Evolutionary conservation across 2,888 invertebrate species (phyloP), one percentile per base, ranked within the genome.

Genomic region (Mamestra brassicae): DNA sequence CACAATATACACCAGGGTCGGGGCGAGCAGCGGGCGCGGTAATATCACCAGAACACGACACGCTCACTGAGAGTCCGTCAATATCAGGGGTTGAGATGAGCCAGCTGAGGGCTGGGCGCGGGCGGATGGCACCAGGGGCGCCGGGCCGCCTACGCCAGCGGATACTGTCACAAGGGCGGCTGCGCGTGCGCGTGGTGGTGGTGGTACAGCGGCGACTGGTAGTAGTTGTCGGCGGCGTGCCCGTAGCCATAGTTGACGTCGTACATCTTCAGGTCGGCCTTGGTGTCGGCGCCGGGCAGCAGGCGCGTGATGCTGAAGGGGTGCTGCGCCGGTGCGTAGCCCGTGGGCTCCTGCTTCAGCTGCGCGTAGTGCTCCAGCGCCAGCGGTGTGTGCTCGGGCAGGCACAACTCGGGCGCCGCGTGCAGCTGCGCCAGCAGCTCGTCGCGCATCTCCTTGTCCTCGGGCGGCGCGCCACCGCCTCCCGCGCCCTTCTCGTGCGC

Each of bases 271-370:
- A 98, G 97, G 95, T 99, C 99, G 85, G 98, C 97, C 95, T 99
- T 98, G 85, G 98, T 98, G 93, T 98, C 98, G 70, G 98, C 97
- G 83, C 97, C 97, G 71, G 99, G 99, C 91, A 99, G 97, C 92
- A 99, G 97, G 94, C 99, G 98, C 90, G 98, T 99, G 95, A 99
- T 99, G 93, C 99, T 99, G 97, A 99, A 99, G 42, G 99, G 99
- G 93, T 99, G 99, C 93, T 97, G 98, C 85, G 98, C 97, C 26
- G 98, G 98, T 76, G 98, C 98, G 92, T 98, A 98, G 58, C 97
- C 97, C 58, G 97, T 97, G 70, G 98, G 98, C 93, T 98, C 98
- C 92, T 98, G 98, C 92, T 98, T 98, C 88, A 98, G 95, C 89
- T 98, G 98, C 85, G 97, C 95, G 91, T 97, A 97, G 87, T 97